Evolutionary conservation across 2,797 vertebrate species (phyloP).

Genomic region (Scarus forsteni): DNA sequence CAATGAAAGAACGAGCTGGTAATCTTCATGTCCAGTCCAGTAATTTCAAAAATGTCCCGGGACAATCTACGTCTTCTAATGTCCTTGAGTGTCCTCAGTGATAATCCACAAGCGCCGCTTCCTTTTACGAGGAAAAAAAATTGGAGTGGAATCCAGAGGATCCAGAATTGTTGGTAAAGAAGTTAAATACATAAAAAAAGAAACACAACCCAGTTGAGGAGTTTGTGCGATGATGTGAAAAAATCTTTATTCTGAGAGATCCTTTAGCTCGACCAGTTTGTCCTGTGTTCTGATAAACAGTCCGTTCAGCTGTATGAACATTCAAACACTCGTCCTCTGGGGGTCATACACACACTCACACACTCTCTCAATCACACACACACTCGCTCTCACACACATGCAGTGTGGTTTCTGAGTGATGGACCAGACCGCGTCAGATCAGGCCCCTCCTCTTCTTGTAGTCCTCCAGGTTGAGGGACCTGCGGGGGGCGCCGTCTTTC

Average conservation of each 20-base stretch:
- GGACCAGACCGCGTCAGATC: conserved; percentile 87
- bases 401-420: conserved; percentile 76
- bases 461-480: conserved; percentile 98
- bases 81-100: conserved; percentile 63
- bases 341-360: conserved; percentile 27
- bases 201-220: conserved; percentile 67
- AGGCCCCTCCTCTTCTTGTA: conserved; percentile 99
- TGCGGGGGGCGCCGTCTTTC: conserved; percentile 96
- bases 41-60: conserved; percentile 53
- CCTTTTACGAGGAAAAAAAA: conserved; percentile 35
- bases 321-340: conserved; percentile 51
- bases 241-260: conserved; percentile 69
- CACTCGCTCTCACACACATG: conserved; percentile 79
- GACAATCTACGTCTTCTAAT: conserved; percentile 60
- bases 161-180: conserved; percentile 49
- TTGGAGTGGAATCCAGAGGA: conserved; percentile 50
- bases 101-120: conserved; percentile 60
- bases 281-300: conserved; percentile 79
- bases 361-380: background rate
- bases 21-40: conserved; percentile 48
- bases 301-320: conserved; percentile 60
- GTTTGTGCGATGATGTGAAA: conserved; percentile 60
- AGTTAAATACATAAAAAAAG: conserved; percentile 71
- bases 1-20: conserved; percentile 46
- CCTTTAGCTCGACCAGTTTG: conserved; percentile 75